Base-by-base conservation (phyloP, 1,140 invertebrate species). In the Zaprionus ghesquierei region DNA sequence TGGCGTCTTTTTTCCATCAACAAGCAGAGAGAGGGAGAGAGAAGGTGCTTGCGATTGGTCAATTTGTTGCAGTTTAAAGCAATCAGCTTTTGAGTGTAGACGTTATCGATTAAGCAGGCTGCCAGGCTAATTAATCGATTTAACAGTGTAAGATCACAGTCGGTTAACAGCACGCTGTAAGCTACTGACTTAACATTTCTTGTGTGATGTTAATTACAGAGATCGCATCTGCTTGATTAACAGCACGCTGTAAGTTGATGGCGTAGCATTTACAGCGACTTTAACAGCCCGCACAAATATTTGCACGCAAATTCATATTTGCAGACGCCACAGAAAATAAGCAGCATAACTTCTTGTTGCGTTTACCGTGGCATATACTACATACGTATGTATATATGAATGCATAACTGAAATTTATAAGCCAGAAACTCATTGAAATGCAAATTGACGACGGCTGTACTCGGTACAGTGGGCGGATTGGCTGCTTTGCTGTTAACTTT, bases 391-490 rank as follows among this genome's bases (percentile, higher is more conserved):
- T 50, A 58, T 59, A 53, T 25, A 65, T 71, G 53, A 53, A 71
- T 59, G 54, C 15, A 72, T 59, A 59, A 66, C 54, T 31, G 22
- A 55, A 53, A 54, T 53, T 33, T 58, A 66, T 54, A 60, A 60
- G 31, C 27, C 66, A 25, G 6, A 20, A 53, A 31, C 63, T 60
- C 63, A 72, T 72, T 72, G 69, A 68, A 68, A 72, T 72, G 69
- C 63, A 72, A 60, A 72, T 66, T 72, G 33, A 58, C 41, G 5
- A 27, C 15, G 38, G 22, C 60, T 20, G 22, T 35, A 33, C 20
- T 41, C 31, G 31, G n/a, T 13, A 13, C 10, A 33, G 31, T 10
- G 49, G n/a, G 60, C n/a, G 41, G 44, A 53, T 31, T 58, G 64
- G n/a, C n/a, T n/a, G n/a, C n/a, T 46, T 55, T 44, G 66, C 59